Evolutionary conservation across 1,140 invertebrate species (phyloP), one percentile per base, ranked within the genome.

Genomic region (Phortica variegata): DNA sequence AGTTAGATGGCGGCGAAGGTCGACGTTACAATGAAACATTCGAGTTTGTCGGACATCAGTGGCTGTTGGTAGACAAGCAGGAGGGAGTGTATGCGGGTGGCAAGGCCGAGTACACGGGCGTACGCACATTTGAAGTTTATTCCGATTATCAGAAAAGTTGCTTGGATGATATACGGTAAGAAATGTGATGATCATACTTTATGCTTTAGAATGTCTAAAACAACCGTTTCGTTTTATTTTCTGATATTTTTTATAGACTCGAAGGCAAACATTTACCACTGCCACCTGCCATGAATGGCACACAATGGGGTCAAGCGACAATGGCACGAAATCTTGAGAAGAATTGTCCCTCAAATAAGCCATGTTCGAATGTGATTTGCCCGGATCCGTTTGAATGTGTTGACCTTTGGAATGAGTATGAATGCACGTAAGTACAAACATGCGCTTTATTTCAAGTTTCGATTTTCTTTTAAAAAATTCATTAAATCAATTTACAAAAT

Each of bases 341-440:
- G 39, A 89, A 91, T 61, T 98, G 96, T 76, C 86, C 90, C 3
- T 95, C 93, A 0, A 94, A 96, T 61, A 93, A 94, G 65, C 93
- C 94, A 16, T 97, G 95, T 74, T 85, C 88, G 37, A 92, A 91
- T 74, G 89, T 94, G 29, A 89, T 89, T 54, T 97, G 95, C 73
- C 87, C 88, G 0, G 87, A 90, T 60, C 91, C 92, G n/a, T 94
- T 95, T 75, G 90, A 93, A 56, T 98, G 96, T 78, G 89, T 94
- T 21, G 94, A 97, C 78, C 83, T 97, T 0, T 98, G 95, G 95
- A 93, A 91, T 77, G 88, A 92, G 78, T 93, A 93, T 63, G 94
- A 97, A 66, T 98, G 95, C 92, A 94, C 91, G 94, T 97, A 80
- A 88, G 90, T 87, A 66, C n/a, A n/a, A n/a, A 43, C 32, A 10